A percentile compares a stretch with the other conserved stretches of the same genome.
Evolutionary conservation across 2,113 vertebrate genomes (phyloP).

Genomic region (Dunckerocampus dactyliophorus): DNA sequence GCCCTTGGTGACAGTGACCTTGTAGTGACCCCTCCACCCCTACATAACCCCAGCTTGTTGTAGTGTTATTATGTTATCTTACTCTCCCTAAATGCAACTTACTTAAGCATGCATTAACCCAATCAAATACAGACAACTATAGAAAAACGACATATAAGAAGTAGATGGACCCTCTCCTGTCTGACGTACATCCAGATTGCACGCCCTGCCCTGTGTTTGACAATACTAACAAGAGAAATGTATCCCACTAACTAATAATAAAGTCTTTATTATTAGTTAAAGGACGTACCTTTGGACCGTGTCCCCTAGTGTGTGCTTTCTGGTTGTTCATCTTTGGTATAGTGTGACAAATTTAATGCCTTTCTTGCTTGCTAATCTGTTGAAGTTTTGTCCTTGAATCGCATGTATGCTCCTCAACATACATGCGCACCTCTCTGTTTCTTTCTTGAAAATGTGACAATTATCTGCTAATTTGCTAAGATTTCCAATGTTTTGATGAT

Average conservation of each 20-base stretch:
- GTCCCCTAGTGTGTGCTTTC: constrained; percentile 81
- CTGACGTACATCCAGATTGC: constrained; percentile 92
- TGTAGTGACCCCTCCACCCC: constrained; percentile 45
- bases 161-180: constrained; percentile 69
- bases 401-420: constrained; percentile 67
- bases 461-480: constrained; percentile 55
- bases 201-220: constrained; percentile 77
- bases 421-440: constrained; percentile 65
- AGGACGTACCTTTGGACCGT: constrained; percentile 71
- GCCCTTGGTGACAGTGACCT: constrained; percentile 62
- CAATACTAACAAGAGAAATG: constrained; percentile 71
- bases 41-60: constrained; percentile 73
- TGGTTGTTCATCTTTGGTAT: constrained; percentile 84
- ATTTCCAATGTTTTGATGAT: constrained; percentile 53
- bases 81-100: constrained; percentile 99
- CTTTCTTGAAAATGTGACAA: constrained; percentile 63
- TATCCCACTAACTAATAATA: constrained; percentile 69
- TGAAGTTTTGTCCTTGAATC: constrained; percentile 58
- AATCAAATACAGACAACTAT: constrained; percentile 77
- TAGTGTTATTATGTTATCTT: constrained; percentile 79
- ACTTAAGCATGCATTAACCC: constrained; percentile 91
- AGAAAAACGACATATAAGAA: constrained; percentile 52
- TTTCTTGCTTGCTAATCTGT: constrained; percentile 72
- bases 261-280: constrained; percentile 76
- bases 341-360: constrained; percentile 75